These are phyloP conservation scores for Lindbergichthys nudifrons DNA, from an alignment of 2,797 vertebrate genomes.

Conservation along the genomic window DNA sequence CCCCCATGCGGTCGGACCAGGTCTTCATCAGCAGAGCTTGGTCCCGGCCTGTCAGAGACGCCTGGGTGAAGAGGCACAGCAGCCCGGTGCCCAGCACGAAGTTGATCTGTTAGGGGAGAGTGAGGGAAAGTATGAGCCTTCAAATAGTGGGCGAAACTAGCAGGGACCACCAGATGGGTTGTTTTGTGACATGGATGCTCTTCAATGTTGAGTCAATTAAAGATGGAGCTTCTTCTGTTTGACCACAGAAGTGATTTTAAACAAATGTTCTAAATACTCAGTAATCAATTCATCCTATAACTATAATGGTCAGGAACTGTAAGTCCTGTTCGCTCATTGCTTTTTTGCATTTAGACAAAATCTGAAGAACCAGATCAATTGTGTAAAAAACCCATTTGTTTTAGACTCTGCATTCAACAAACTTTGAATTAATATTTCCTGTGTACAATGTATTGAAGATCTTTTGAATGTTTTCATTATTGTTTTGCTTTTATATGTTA, in stretches of 20 bases:
- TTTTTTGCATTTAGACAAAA: neutral
- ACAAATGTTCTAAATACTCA: neutral
- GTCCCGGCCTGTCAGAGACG: slow-evolving; percentile 77
- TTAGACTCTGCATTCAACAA: neutral
- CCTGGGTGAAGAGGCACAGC: slow-evolving; percentile 81
- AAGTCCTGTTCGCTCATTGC: neutral
- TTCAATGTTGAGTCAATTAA: slow-evolving; percentile 1
- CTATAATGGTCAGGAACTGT: neutral
- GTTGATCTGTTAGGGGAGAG: slow-evolving; percentile 66
- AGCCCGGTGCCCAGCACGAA: slow-evolving; percentile 83
- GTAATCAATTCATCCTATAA: neutral
- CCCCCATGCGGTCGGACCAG: slow-evolving; percentile 80
- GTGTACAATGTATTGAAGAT: neutral
- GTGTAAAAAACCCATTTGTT: neutral
- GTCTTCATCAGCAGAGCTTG: slow-evolving; percentile 79
- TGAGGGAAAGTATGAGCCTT: neutral
- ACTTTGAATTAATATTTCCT: neutral
- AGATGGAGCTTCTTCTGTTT: neutral
- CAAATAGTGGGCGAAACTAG: neutral
- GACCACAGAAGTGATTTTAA: neutral
- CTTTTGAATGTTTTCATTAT: neutral
- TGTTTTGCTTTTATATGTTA: neutral
- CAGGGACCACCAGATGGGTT: neutral
- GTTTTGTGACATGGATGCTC: neutral
- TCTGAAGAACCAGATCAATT: neutral